These are phyloP conservation scores for Rhineura floridana DNA, from an alignment of 2,113 vertebrate species.

Conservation along the genomic window DNA sequence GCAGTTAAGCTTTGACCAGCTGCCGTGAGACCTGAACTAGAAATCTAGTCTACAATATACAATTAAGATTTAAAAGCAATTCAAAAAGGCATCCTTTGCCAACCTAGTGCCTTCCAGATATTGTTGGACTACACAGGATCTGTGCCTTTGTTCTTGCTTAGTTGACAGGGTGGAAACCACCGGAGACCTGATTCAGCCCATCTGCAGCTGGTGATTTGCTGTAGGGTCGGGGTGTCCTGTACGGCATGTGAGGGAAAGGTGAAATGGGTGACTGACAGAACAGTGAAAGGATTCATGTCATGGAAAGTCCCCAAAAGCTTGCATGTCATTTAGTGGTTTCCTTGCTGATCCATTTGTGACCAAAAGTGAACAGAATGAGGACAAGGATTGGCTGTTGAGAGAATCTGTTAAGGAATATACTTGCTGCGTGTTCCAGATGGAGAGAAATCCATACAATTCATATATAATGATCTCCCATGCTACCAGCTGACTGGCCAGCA, in stretches of 20 bases:
- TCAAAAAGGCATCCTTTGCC: too few species aligned
- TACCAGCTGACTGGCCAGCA: neutral
- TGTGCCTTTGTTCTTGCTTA: neutral
- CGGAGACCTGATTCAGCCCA: neutral
- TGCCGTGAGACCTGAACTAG: too few species aligned
- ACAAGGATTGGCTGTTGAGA: neutral
- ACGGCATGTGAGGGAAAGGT: neutral
- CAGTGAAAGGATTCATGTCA: neutral
- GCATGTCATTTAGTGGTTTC: neutral
- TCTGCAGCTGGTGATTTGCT: neutral
- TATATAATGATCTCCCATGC: neutral
- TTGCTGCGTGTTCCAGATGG: neutral
- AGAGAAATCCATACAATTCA: neutral
- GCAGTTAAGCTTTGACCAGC: too few species aligned
- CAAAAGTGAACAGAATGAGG: neutral
- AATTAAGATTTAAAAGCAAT: too few species aligned
- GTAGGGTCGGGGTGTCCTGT: neutral
- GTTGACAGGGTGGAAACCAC: neutral
- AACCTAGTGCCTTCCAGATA: too few species aligned
- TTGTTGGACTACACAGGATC: too few species aligned
- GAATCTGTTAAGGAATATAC: neutral
- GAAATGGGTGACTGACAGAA: neutral
- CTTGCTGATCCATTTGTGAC: neutral
- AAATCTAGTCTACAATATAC: too few species aligned
- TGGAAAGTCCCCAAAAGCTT: neutral